phyloP scores from a whole-genome alignment of 2,797 vertebrate genomes.

The Gallirallus australis region DNA sequence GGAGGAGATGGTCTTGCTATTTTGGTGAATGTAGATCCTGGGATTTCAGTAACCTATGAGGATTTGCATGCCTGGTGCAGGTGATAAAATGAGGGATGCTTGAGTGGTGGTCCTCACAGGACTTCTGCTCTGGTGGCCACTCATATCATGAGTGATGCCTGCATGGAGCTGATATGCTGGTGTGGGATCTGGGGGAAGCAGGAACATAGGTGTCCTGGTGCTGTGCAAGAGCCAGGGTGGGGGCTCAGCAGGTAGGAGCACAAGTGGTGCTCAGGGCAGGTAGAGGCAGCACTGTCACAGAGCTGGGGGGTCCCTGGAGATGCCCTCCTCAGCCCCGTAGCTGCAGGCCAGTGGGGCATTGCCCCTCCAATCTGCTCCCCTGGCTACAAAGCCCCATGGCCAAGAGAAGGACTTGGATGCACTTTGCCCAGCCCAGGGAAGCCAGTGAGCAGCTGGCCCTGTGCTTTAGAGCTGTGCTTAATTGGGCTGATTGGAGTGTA shows the following conservation, averaged over 20 bases:
- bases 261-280: fast-evolving
- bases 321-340: neutral
- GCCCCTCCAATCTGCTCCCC: neutral
- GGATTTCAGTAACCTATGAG: neutral
- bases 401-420: neutral
- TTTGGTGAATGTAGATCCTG: fast-evolving
- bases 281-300: fast-evolving
- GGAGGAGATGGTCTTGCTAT: neutral
- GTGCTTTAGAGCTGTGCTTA: neutral
- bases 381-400: neutral
- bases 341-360: fast-evolving
- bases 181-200: fast-evolving
- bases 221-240: fast-evolving
- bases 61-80: neutral
- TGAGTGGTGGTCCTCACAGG: fast-evolving
- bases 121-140: neutral
- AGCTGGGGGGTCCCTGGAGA: fast-evolving
- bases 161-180: neutral
- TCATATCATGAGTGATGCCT: neutral
- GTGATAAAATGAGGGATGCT: neutral
- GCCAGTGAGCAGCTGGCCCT: neutral
- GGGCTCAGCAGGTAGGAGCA: neutral
- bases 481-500: neutral
- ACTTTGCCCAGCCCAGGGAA: neutral
- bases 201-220: fast-evolving